phyloP scores from a whole-genome alignment of 2,888 invertebrate species.

The Glaucopsyche alexis region DNA sequence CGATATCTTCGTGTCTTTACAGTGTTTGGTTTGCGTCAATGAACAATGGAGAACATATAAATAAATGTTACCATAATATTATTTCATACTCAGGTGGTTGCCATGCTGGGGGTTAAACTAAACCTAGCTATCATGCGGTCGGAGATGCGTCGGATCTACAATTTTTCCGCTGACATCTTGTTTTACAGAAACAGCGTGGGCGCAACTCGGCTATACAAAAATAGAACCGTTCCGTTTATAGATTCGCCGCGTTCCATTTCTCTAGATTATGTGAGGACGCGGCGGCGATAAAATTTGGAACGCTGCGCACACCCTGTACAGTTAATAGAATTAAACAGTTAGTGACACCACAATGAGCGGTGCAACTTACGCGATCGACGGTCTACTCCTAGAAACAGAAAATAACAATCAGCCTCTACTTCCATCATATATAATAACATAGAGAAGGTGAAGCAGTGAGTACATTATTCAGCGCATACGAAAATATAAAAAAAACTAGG shows the following conservation, averaged over 20 bases:
- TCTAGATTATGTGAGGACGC: conserved; percentile 50
- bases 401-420: conserved; percentile 78
- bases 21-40: conserved; percentile 37
- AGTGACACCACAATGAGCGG: conserved; percentile 80
- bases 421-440: conserved; percentile 52
- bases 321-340: conserved; percentile 71
- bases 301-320: conserved; percentile 63
- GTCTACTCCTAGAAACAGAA: conserved; percentile 81
- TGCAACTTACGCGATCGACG: conserved; percentile 80
- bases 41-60: conserved; percentile 40
- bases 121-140: conserved; percentile 54
- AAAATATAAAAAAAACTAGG: conserved; percentile 54
- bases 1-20: conserved; percentile 38
- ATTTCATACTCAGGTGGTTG: conserved; percentile 34
- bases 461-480: conserved; percentile 66
- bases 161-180: conserved; percentile 65
- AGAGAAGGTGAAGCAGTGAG: conserved; percentile 63
- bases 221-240: conserved; percentile 61
- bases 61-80: conserved; percentile 36
- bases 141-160: conserved; percentile 51
- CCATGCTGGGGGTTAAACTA: conserved; percentile 63
- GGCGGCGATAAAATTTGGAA: conserved; percentile 42
- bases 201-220: conserved; percentile 63
- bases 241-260: conserved; percentile 54
- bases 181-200: conserved; percentile 66